A percentile compares a stretch with the other conserved stretches of the same genome.
Evolutionary conservation across 2,797 vertebrate genomes (phyloP).

Genomic region (Anguilla megastoma): DNA sequence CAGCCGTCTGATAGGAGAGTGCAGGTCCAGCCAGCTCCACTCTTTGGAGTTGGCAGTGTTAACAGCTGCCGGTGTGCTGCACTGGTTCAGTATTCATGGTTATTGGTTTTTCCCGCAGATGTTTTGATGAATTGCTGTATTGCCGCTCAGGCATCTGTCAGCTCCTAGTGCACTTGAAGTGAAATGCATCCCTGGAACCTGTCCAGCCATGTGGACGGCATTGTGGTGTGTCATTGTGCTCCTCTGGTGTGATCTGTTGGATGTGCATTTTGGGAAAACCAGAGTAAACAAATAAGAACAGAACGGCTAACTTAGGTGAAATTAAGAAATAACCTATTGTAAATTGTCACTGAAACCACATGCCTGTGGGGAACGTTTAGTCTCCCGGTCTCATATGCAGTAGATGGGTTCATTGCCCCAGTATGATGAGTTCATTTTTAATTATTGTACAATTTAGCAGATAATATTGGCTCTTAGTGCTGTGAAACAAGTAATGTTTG

Average conservation of each 20-base stretch:
- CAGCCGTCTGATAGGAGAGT: slow-evolving; percentile 58
- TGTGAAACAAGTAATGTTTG: background rate
- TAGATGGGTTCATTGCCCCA: background rate
- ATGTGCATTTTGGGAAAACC: background rate
- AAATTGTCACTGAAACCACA: background rate
- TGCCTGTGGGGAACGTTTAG: background rate
- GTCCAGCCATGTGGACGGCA: slow-evolving; percentile 41
- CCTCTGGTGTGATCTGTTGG: slow-evolving; percentile 31
- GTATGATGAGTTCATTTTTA: background rate
- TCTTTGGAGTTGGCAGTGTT: slow-evolving; percentile 51
- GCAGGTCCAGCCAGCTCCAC: slow-evolving; percentile 50
- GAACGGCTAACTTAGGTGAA: background rate
- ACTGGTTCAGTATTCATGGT: slow-evolving; percentile 44
- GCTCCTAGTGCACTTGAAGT: slow-evolving; percentile 51
- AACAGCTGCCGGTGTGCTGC: slow-evolving; percentile 58
- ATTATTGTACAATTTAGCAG: background rate
- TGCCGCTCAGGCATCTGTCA: slow-evolving; percentile 60
- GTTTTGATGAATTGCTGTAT: slow-evolving; percentile 55
- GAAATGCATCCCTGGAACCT: slow-evolving; percentile 50
- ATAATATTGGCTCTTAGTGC: background rate
- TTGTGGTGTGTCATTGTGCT: slow-evolving; percentile 36
- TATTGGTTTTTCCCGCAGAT: slow-evolving; percentile 38
- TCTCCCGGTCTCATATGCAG: background rate
- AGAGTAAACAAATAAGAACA: background rate
- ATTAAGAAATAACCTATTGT: background rate